Conservation (phyloP, 2,113 vertebrate genomes). For the Pelvicachromis taeniatus region DNA sequence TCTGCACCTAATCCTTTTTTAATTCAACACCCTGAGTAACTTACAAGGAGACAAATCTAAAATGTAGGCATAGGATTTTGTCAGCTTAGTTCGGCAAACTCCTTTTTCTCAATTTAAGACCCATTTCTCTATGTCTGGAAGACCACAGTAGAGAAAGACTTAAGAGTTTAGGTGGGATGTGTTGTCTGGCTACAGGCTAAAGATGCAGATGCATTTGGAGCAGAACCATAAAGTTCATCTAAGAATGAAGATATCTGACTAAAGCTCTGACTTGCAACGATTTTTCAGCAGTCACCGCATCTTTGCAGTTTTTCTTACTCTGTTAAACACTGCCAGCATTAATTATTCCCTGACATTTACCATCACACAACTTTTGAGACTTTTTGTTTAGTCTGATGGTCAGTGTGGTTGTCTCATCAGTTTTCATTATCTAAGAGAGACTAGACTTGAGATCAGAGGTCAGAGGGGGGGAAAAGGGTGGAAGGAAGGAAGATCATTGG, state of each 20-base stretch:
- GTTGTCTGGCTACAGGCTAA: not conserved
- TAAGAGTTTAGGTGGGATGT: not conserved
- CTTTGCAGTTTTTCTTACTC: not conserved
- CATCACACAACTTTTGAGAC: not conserved
- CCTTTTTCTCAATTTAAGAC: not conserved
- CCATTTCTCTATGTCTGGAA: constrained; percentile 3
- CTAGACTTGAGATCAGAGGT: constrained; percentile 8
- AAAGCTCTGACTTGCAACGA: not conserved
- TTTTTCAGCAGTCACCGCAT: not conserved
- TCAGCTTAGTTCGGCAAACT: constrained; percentile 10
- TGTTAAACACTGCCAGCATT: not conserved
- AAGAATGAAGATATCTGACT: not conserved
- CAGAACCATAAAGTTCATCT: not conserved
- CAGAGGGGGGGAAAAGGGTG: not conserved
- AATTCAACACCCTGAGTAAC: constrained; percentile 46
- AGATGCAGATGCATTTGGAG: not conserved
- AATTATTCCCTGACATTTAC: not conserved
- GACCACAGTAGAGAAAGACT: not conserved
- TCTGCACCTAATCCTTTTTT: constrained; percentile 51
- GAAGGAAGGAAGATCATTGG: not conserved
- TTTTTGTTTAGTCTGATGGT: constrained; percentile 45
- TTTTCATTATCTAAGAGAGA: constrained; percentile 10
- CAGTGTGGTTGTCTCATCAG: not conserved
- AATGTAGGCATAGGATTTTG: not conserved
- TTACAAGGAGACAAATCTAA: constrained; percentile 25